Conservation (phyloP, 2,888 invertebrate genomes). For the Heliconius cydno region DNA sequence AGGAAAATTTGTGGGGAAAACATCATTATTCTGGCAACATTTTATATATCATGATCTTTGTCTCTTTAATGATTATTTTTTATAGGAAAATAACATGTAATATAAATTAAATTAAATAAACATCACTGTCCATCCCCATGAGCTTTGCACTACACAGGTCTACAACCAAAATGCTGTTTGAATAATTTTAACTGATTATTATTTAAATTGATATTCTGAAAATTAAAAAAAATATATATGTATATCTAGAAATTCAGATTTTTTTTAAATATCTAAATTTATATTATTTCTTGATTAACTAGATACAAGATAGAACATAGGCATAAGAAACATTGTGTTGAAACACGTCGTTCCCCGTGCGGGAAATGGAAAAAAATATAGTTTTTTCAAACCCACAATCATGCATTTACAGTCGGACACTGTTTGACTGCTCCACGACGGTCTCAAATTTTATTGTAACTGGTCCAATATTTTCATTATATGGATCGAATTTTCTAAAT, state of each 20-base stretch:
- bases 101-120: not conserved
- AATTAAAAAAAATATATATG: too few relatives aligned
- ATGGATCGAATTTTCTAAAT: not conserved
- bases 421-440: too few relatives aligned
- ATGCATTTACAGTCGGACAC: too few relatives aligned
- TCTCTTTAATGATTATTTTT: conserved; percentile 15
- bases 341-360: too few relatives aligned
- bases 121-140: conserved; percentile 60
- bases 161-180: not conserved
- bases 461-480: not conserved
- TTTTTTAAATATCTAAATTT: too few relatives aligned
- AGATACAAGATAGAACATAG: too few relatives aligned
- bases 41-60: not conserved
- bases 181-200: not conserved
- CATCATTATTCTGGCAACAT: not conserved
- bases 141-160: conserved; percentile 45
- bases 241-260: too few relatives aligned
- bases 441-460: not conserved
- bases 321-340: too few relatives aligned
- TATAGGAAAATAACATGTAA: conserved; percentile 35
- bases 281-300: too few relatives aligned
- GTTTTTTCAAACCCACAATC: too few relatives aligned
- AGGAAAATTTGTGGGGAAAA: not conserved
- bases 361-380: too few relatives aligned
- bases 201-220: not conserved